Percentiles rank a stretch among this genome's conserved stretches.
Evolutionary conservation across 1,140 invertebrate species (phyloP).

Genomic region (Drosophila nannoptera): DNA sequence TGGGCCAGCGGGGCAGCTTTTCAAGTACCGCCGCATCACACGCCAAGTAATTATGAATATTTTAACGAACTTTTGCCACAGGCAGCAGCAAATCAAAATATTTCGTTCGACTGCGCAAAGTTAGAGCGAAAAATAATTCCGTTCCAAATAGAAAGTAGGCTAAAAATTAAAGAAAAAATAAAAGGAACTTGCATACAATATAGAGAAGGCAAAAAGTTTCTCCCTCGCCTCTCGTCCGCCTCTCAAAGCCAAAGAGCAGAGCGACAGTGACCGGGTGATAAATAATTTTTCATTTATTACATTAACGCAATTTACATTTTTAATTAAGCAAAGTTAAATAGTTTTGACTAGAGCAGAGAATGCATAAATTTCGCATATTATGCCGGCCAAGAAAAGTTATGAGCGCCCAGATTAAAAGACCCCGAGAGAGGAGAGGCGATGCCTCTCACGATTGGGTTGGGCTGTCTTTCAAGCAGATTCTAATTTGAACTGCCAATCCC

Average conservation of each 20-base stretch:
- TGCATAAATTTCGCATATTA: conserved; percentile 19
- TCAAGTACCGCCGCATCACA: conserved; percentile 72
- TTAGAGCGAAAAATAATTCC: conserved; percentile 68
- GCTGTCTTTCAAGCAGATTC: no score
- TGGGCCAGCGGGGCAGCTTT: neutral
- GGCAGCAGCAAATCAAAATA: conserved; percentile 77
- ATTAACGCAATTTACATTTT: conserved; percentile 61
- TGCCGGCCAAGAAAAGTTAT: conserved; percentile 37
- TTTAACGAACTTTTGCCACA: conserved; percentile 77
- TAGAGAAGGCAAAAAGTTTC: conserved; percentile 25
- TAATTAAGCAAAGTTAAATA: conserved; percentile 61
- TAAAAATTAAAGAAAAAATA: conserved; percentile 39
- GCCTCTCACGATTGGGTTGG: no score
- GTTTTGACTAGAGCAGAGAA: conserved; percentile 20
- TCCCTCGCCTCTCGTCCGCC: neutral
- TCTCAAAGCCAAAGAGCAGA: conserved; percentile 12
- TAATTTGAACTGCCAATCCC: neutral
- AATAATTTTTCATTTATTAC: conserved; percentile 57
- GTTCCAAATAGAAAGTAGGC: conserved; percentile 42
- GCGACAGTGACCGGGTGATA: conserved; percentile 35
- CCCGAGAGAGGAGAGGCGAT: conserved; percentile 1
- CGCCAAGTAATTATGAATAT: conserved; percentile 77
- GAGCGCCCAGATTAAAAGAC: conserved; percentile 12
- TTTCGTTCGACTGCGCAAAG: conserved; percentile 69
- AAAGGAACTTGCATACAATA: conserved; percentile 49